These are phyloP conservation scores for Typhlichthys subterraneus DNA, from an alignment of 2,797 vertebrate species.

Conservation along the genomic window DNA sequence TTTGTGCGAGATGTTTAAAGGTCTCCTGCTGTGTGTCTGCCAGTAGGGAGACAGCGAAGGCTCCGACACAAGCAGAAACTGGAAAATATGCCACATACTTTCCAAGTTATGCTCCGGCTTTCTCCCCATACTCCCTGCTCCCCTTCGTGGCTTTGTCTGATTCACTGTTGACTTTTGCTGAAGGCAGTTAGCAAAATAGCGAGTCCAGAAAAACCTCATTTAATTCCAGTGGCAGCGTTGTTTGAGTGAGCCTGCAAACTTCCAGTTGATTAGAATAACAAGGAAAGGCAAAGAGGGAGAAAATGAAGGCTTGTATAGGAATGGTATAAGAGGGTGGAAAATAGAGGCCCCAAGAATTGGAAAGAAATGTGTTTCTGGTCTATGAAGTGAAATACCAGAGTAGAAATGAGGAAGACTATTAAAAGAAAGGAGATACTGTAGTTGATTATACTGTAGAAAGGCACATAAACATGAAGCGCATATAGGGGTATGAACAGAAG, in stretches of 20 bases:
- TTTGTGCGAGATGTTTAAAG: conserved; percentile 62
- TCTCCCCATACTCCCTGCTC: conserved; percentile 43
- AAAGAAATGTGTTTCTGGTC: not conserved
- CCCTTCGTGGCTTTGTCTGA: conserved; percentile 51
- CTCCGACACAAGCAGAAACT: conserved; percentile 67
- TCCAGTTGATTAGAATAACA: conserved; percentile 33
- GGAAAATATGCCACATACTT: conserved; percentile 78
- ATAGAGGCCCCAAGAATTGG: no score
- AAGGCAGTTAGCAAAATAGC: conserved; percentile 48
- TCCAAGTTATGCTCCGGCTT: conserved; percentile 68
- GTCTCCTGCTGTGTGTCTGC: conserved; percentile 64
- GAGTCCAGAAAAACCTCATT: conserved; percentile 26
- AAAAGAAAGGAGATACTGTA: not conserved
- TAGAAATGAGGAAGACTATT: not conserved
- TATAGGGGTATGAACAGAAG: not conserved
- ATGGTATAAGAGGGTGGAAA: not conserved
- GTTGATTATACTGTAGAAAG: not conserved
- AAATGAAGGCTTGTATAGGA: not conserved
- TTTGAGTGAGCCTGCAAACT: conserved; percentile 35
- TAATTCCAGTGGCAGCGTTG: conserved; percentile 35
- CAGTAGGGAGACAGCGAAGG: conserved; percentile 63
- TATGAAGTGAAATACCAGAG: not conserved
- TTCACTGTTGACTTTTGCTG: conserved; percentile 56
- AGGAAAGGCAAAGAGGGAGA: not conserved
- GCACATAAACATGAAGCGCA: not conserved